phyloP scores from a whole-genome alignment of 2,113 vertebrate species.

The Acrocephalus kingi region DNA sequence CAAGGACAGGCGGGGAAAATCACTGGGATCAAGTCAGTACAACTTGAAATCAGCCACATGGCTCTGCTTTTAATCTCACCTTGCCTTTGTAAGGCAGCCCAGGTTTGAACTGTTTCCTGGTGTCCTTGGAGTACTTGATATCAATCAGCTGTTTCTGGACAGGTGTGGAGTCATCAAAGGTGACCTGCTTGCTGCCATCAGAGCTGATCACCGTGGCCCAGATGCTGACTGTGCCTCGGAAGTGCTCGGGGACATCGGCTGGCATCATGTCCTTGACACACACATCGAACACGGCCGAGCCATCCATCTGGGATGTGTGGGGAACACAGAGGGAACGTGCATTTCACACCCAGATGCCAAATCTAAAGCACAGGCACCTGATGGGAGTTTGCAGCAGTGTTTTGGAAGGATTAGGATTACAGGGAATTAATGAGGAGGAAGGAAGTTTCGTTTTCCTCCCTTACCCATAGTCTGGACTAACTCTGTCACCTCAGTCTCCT shows the following conservation, averaged over 20 bases:
- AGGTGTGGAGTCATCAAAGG: slow-evolving; percentile 87
- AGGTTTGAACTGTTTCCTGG: slow-evolving; percentile 92
- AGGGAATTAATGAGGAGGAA: neutral
- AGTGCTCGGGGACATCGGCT: slow-evolving; percentile 86
- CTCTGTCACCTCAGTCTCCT: neutral
- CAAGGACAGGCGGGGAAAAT: neutral
- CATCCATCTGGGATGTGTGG: slow-evolving; percentile 77
- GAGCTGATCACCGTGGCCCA: slow-evolving; percentile 84
- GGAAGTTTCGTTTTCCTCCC: neutral
- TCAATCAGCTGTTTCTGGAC: slow-evolving; percentile 94
- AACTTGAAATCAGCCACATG: neutral
- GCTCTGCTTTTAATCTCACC: slow-evolving; percentile 62
- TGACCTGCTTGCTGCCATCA: slow-evolving; percentile 88
- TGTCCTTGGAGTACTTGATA: slow-evolving; percentile 89
- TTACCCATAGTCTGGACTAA: neutral
- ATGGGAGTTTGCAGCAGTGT: neutral
- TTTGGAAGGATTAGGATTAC: neutral
- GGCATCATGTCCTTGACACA: slow-evolving; percentile 96
- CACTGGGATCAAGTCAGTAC: neutral
- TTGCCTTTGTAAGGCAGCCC: slow-evolving; percentile 91
- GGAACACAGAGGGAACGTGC: neutral
- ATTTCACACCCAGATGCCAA: neutral
- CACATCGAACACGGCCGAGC: slow-evolving; percentile 83
- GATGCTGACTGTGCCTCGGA: slow-evolving; percentile 87
- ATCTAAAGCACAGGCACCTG: neutral